A percentile compares a stretch with the other conserved stretches of the same genome.
These are phyloP conservation scores for Frankliniella fusca DNA, from an alignment of 2,888 invertebrate genomes.

Conservation along the genomic window DNA sequence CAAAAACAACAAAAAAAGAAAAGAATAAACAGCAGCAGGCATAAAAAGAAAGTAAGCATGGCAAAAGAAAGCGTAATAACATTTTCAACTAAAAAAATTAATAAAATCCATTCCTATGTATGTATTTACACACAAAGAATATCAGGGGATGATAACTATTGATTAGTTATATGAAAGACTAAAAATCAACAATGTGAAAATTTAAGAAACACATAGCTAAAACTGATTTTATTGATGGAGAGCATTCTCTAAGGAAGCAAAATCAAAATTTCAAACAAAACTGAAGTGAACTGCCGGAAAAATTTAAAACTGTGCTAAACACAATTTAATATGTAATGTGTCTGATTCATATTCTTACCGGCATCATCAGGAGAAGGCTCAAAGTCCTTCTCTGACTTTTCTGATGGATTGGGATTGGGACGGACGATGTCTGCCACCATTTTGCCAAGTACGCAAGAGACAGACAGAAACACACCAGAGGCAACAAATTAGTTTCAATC, in stretches of 20 bases:
- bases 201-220: constrained; percentile 29
- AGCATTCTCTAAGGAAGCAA: not conserved
- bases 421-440: constrained; percentile 42
- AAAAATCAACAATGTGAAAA: constrained; percentile 33
- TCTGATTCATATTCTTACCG: constrained; percentile 52
- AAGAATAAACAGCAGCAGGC: not conserved
- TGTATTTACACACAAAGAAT: not conserved
- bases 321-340: constrained; percentile 35
- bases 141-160: no score
- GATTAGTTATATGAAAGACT: no score
- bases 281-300: constrained; percentile 9
- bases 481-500: not conserved
- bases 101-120: constrained; percentile 29
- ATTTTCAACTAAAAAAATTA: constrained; percentile 33
- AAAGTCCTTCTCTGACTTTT: constrained; percentile 56
- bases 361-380: constrained; percentile 65
- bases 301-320: constrained; percentile 32
- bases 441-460: constrained; percentile 12
- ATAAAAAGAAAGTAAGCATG: constrained; percentile 3
- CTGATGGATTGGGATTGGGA: constrained; percentile 55
- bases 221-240: not conserved
- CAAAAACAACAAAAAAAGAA: not conserved
- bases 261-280: not conserved
- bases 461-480: constrained; percentile 25
- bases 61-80: constrained; percentile 19